Evolutionary conservation across 1,140 invertebrate genomes (phyloP).

Genomic region (Hormaphis cornu): DNA sequence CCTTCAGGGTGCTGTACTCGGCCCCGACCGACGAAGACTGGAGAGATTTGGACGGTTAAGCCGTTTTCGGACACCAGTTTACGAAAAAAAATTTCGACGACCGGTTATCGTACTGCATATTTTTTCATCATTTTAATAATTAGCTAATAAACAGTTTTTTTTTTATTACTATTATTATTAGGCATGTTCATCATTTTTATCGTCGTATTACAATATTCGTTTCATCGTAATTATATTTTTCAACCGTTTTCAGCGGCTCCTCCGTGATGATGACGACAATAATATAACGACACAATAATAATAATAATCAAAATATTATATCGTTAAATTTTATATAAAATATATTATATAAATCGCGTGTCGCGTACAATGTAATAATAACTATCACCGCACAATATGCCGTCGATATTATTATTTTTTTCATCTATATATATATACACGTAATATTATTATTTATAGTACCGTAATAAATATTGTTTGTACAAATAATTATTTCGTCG

Average conservation of each 20-base stretch:
- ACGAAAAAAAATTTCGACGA: slow-evolving; percentile 8
- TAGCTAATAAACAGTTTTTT: slow-evolving; percentile 32
- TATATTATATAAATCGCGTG: no score
- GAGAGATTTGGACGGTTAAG: slow-evolving; percentile 23
- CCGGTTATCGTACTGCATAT: slow-evolving; percentile 32
- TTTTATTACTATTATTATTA: no score
- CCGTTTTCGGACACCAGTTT: no score
- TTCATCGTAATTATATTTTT: slow-evolving; percentile 1
- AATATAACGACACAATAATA: slow-evolving; percentile 19
- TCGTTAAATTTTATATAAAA: no score
- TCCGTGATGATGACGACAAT: no score
- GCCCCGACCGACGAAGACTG: slow-evolving; percentile 19
- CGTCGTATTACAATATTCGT: slow-evolving; percentile 14
- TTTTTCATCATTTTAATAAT: no score
- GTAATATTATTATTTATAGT: no score
- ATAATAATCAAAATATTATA: slow-evolving; percentile 23
- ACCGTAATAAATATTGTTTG: no score
- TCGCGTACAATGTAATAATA: no score
- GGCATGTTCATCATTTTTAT: neutral
- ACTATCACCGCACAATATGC: no score
- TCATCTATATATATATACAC: slow-evolving; percentile 15
- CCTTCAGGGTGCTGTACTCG: neutral
- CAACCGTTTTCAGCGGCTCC: neutral
- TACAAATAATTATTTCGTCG: no score
- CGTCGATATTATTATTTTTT: neutral